phyloP scores from a whole-genome alignment of 2,888 invertebrate genomes.

The Cylindroiulus punctatus region DNA sequence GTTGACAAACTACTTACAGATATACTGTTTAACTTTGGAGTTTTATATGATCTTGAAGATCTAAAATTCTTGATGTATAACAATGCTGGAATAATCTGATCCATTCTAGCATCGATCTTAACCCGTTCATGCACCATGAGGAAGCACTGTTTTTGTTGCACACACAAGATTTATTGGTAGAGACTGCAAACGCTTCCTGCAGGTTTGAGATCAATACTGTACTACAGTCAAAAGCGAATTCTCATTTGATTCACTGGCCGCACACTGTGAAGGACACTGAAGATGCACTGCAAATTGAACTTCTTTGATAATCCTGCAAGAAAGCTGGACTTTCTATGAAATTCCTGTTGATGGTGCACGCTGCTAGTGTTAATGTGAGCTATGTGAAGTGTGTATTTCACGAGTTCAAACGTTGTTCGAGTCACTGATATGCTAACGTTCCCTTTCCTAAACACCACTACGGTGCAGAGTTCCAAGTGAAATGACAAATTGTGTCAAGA shows the following conservation, averaged over 20 bases:
- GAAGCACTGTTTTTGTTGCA: neutral
- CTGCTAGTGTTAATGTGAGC: neutral
- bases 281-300: neutral
- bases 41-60: conserved; percentile 54
- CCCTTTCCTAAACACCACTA: neutral
- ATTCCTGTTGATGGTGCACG: conserved; percentile 20
- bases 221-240: neutral
- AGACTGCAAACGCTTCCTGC: neutral
- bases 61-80: conserved; percentile 56
- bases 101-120: conserved; percentile 67
- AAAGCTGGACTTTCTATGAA: neutral
- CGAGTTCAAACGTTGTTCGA: neutral
- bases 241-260: neutral
- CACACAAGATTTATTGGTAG: neutral
- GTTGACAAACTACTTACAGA: conserved; percentile 51
- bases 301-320: neutral
- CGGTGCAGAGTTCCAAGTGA: neutral
- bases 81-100: conserved; percentile 54
- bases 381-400: neutral
- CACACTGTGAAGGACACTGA: neutral
- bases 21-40: conserved; percentile 39
- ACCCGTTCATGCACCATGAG: conserved; percentile 40
- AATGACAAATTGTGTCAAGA: conserved; percentile 23
- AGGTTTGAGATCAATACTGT: neutral
- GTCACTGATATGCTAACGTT: neutral